Evolutionary conservation across 2,888 invertebrate species (phyloP).

Genomic region (Amphimallon solstitiale): DNA sequence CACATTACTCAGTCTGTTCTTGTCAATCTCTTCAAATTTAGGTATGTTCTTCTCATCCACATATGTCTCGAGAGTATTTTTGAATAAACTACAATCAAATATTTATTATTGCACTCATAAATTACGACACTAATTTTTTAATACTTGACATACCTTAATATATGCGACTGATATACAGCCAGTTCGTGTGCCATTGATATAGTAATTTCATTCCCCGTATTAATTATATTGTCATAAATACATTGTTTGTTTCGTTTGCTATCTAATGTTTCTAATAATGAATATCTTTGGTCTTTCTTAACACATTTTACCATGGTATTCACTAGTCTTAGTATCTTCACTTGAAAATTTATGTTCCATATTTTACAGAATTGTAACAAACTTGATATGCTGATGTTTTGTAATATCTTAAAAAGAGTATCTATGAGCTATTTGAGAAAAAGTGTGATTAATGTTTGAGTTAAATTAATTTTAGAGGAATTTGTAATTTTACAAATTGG

Average conservation of each 20-base stretch:
- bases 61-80: conserved; percentile 37
- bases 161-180: conserved; percentile 57
- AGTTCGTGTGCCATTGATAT: conserved; percentile 55
- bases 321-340: conserved; percentile 55
- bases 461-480: too few relatives aligned
- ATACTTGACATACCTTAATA: conserved; percentile 53
- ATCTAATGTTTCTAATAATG: conserved; percentile 57
- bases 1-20: conserved; percentile 51
- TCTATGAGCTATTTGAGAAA: too few relatives aligned
- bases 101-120: not conserved
- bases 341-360: conserved; percentile 52
- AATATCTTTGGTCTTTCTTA: conserved; percentile 53
- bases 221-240: conserved; percentile 46
- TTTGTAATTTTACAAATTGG: too few relatives aligned
- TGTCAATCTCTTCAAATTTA: conserved; percentile 52
- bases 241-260: conserved; percentile 48
- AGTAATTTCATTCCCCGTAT: conserved; percentile 42
- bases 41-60: conserved; percentile 41
- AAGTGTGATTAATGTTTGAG: too few relatives aligned
- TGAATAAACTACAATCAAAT: conserved; percentile 21
- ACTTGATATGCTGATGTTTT: conserved; percentile 46
- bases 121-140: not conserved
- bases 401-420: conserved; percentile 50
- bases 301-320: conserved; percentile 56
- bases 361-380: conserved; percentile 39